Evolutionary conservation across 2,797 vertebrate genomes (phyloP).

Genomic region (Eremophila alpestris): DNA sequence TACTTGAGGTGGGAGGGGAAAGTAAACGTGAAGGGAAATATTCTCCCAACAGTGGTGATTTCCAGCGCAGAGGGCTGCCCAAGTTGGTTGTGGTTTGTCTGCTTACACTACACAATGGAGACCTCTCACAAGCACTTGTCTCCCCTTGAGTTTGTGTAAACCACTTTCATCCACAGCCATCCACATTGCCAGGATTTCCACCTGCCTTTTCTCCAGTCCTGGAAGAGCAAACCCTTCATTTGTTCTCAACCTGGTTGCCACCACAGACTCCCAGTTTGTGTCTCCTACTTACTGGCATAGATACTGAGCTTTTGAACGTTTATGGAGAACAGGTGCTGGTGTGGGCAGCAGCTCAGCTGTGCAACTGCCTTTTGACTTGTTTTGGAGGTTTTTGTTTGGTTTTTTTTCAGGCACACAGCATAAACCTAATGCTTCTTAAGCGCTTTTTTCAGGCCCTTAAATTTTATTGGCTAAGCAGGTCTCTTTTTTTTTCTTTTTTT

Average conservation of each 20-base stretch:
- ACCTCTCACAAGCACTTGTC: background rate
- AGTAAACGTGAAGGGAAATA: background rate
- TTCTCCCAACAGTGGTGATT: background rate
- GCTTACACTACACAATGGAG: background rate
- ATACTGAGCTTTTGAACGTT: background rate
- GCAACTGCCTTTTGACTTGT: background rate
- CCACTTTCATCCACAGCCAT: rapidly evolving
- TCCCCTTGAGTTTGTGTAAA: background rate
- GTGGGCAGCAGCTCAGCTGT: background rate
- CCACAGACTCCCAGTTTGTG: rapidly evolving
- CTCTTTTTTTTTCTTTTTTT: rapidly evolving
- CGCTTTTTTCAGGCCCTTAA: background rate
- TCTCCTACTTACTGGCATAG: background rate
- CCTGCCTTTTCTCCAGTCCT: background rate
- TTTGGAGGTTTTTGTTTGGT: background rate
- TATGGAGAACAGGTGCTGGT: background rate
- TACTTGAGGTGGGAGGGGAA: background rate
- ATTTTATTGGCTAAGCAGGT: background rate
- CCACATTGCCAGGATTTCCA: background rate
- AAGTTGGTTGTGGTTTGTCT: background rate
- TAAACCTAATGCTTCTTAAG: background rate
- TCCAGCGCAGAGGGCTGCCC: background rate
- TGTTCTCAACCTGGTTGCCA: background rate
- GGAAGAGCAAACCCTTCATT: background rate
- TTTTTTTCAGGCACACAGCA: too few species aligned